Base-by-base conservation (phyloP, 2,113 vertebrate genomes). In the Pygoscelis adeliae region DNA sequence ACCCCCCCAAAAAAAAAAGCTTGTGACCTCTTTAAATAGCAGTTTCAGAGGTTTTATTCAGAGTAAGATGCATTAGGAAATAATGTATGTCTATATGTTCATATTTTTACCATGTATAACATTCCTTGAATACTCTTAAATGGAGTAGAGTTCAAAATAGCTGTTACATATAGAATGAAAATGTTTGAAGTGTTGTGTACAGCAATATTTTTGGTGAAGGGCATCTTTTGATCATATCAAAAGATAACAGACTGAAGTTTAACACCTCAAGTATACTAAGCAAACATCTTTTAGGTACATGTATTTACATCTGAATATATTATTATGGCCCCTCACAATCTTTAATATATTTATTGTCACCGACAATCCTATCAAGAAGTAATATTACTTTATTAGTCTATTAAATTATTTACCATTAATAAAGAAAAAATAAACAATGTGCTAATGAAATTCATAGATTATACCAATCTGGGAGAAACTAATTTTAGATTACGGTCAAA, bases 1-100 rank as follows among this genome's bases (percentile, higher is more conserved):
- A 11, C 6, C 1, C 2, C 6, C 9, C 0, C 2, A 19, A 46
- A 46, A 74, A 46, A 15, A 6, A 9, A 29, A 47, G 2, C 0
- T 59, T 79, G 9, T n/a, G 2, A 38, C 4, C 2, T 63, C 22
- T 77, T 79, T 32, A 69, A 67, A 47, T n/a, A 40, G 2, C 19
- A 67, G 12, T 17, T 65, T 85, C 40, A 83, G 62, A 69, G 8
- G 4, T 61, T 71, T 44, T 88, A 30, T 62, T 86, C 34, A 49
- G 29, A 14, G 2, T 15, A 38, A 90, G 23, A 61, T 1, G 1
- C 3, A 55, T 52, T 44, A 74, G 15, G 36, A 84, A 70, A 77
- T 22, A 76, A 69, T 22, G 2, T 14, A 32, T 78, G 3, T 62
- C 3, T 47, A 5, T n/a, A 19, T 20, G 22, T 65, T 74, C 21